Evolutionary conservation across 2,797 vertebrate genomes (phyloP).

Genomic region (Octomys mimax): DNA sequence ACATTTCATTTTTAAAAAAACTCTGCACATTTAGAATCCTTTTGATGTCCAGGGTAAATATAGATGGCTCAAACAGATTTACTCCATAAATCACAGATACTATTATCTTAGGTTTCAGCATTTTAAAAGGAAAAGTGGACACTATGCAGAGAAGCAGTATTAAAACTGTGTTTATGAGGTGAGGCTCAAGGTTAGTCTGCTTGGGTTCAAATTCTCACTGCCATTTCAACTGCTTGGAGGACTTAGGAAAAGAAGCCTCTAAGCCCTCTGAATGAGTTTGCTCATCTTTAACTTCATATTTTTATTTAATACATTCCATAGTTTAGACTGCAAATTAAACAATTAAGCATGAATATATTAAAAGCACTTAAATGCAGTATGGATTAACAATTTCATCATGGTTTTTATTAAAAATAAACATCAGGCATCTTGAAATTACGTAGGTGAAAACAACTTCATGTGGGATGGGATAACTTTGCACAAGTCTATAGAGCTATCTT

Average conservation of each 20-base stretch:
- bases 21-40: neutral
- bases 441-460: neutral
- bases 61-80: neutral
- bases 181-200: neutral
- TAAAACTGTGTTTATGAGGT: neutral
- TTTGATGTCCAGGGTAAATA: slow-evolving; percentile 68
- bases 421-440: neutral
- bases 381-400: neutral
- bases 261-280: neutral
- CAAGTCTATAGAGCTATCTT: neutral
- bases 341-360: neutral
- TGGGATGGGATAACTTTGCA: neutral
- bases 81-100: neutral
- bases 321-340: neutral
- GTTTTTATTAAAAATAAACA: slow-evolving; percentile 31
- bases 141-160: neutral
- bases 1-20: slow-evolving; percentile 50
- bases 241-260: neutral
- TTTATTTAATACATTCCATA: neutral
- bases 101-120: slow-evolving; percentile 1
- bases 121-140: slow-evolving; percentile 36
- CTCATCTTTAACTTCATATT: slow-evolving; percentile 1
- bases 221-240: neutral
- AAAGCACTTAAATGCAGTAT: neutral
- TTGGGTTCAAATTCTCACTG: neutral